Percentiles rank a stretch among this genome's conserved stretches.
Conservation (phyloP, 2,113 vertebrate species). For the Microcebus lehilahytsara region DNA sequence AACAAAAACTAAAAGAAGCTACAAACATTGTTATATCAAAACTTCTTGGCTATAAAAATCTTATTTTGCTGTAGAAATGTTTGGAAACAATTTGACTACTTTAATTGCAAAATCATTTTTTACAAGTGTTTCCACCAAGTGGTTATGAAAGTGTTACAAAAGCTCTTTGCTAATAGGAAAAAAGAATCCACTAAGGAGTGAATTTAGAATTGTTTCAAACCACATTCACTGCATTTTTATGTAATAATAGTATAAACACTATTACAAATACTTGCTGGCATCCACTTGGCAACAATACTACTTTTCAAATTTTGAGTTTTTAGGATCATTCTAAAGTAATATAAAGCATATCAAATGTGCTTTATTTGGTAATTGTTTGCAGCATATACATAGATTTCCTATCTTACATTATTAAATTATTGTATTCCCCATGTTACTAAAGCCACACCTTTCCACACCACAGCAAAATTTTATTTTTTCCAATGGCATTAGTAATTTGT, state of each 20-base stretch:
- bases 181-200: not conserved
- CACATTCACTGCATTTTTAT: not conserved
- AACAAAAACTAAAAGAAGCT: not conserved
- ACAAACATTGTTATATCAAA: not conserved
- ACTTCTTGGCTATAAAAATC: constrained; percentile 6
- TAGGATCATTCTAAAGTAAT: not conserved
- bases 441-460: not conserved
- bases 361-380: not conserved
- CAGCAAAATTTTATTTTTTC: constrained; percentile 21
- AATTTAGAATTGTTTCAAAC: constrained; percentile 45
- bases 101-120: not conserved
- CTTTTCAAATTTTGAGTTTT: not conserved
- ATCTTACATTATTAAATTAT: not conserved
- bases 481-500: not conserved
- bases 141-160: not conserved
- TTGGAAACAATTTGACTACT: not conserved
- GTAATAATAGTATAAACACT: not conserved
- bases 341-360: not conserved
- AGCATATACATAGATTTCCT: not conserved
- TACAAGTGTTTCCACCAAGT: not conserved
- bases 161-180: not conserved
- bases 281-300: not conserved
- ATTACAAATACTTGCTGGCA: not conserved
- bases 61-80: not conserved
- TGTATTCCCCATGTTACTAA: not conserved